Conservation (phyloP, 2,113 vertebrate species). For the Corythornis madagascariensis region DNA sequence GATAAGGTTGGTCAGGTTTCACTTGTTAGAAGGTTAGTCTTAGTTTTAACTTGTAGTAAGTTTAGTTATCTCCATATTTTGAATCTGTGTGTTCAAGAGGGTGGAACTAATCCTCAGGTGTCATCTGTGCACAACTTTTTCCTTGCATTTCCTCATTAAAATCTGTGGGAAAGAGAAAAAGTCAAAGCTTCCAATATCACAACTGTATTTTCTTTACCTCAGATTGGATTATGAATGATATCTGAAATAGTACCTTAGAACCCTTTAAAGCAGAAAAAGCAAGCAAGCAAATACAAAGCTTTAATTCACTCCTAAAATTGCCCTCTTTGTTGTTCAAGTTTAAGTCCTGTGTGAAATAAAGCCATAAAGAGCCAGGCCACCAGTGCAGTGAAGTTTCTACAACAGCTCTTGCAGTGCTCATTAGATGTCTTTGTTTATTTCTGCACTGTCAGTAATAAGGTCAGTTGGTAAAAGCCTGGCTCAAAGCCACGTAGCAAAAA, state of each 20-base stretch:
- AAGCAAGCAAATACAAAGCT: background rate
- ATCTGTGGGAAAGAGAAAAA: background rate
- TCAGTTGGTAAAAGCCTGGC: conserved; percentile 16
- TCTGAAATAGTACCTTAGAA: background rate
- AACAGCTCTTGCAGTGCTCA: background rate
- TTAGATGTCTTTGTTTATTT: conserved; percentile 13
- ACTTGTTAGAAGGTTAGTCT: too few relatives aligned
- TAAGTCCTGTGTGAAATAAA: background rate
- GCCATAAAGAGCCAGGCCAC: background rate
- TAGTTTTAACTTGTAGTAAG: background rate
- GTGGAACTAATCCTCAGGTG: background rate
- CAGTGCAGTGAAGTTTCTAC: background rate
- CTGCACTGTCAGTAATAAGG: conserved; percentile 5
- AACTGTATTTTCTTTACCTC: background rate
- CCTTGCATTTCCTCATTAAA: background rate
- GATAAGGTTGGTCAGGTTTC: conserved; percentile 85
- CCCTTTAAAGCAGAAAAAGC: background rate
- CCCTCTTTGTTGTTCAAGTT: background rate
- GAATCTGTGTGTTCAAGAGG: accelerated
- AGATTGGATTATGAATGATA: background rate
- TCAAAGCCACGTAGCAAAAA: background rate
- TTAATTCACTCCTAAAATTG: background rate
- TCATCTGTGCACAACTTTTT: background rate
- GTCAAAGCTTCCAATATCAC: background rate
- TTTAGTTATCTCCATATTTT: background rate